Conservation (phyloP, 2,113 vertebrate genomes). For the Echinops telfairi region DNA sequence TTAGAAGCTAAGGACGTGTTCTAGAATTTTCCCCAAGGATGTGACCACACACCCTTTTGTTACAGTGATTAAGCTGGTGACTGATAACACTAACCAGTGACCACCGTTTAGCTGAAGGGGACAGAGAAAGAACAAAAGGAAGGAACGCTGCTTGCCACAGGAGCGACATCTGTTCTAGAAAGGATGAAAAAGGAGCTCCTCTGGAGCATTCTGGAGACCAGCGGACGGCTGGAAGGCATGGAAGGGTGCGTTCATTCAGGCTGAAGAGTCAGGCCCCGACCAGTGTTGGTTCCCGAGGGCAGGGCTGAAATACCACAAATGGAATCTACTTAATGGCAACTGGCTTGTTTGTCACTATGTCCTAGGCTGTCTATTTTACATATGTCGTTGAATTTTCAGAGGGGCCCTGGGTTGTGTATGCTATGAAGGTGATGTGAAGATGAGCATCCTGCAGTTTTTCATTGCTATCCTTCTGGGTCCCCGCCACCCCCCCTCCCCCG, state of each 20-base stretch:
- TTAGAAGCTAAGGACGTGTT: neutral
- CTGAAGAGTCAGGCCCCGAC: neutral
- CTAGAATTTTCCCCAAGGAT: neutral
- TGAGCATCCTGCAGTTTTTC: conserved; percentile 37
- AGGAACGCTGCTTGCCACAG: neutral
- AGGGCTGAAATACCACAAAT: neutral
- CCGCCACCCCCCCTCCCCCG: conserved; percentile 4
- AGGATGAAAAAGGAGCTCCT: neutral
- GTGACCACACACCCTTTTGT: neutral
- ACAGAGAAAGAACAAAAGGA: neutral
- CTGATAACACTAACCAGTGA: neutral
- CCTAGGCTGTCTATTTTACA: neutral
- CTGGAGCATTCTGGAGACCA: neutral
- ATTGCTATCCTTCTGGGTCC: conserved; percentile 78
- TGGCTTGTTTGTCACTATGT: neutral
- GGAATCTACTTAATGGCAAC: neutral
- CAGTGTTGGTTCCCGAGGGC: neutral
- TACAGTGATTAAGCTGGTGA: neutral
- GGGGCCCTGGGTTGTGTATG: neutral
- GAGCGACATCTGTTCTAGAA: neutral
- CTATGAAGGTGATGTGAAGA: conserved; percentile 37
- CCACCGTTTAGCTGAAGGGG: neutral
- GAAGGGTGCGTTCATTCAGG: neutral
- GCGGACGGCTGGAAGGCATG: neutral
- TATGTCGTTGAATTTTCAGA: conserved; percentile 22